Conservation (phyloP, 2,113 vertebrate species). For the Cryptoleucopteryx plumbea region DNA sequence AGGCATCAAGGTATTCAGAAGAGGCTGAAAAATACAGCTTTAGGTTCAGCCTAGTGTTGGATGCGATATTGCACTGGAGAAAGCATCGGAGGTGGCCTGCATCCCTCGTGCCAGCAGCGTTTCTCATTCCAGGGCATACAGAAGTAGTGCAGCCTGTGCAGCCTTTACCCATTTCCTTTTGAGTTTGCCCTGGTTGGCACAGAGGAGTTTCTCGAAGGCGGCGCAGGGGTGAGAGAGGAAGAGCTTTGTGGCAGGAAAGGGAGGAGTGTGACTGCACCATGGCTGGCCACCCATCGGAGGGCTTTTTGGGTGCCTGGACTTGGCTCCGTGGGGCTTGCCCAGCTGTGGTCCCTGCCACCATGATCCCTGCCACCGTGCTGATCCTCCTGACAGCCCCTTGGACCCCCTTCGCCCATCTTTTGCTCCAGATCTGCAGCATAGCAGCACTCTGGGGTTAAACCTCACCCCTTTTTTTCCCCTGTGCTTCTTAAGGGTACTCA, state of each 20-base stretch:
- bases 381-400: rapidly evolving
- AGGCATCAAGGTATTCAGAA: background rate
- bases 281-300: background rate
- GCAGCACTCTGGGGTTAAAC: background rate
- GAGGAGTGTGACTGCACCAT: rapidly evolving
- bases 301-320: background rate
- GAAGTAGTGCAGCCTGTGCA: rapidly evolving
- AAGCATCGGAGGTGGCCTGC: no score
- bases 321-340: rapidly evolving
- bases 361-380: no score
- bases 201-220: rapidly evolving
- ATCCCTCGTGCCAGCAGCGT: rapidly evolving
- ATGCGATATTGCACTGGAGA: rapidly evolving
- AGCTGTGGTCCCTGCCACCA: background rate
- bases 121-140: rapidly evolving
- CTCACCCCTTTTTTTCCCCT: no score
- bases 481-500: no score
- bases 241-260: background rate
- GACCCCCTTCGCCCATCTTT: rapidly evolving
- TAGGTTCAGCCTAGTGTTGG: no score
- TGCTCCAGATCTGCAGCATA: background rate
- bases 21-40: background rate
- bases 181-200: rapidly evolving
- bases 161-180: background rate
- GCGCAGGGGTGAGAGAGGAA: background rate